Evolutionary conservation across 2,797 vertebrate species (phyloP).

Genomic region (Salarias fasciatus): DNA sequence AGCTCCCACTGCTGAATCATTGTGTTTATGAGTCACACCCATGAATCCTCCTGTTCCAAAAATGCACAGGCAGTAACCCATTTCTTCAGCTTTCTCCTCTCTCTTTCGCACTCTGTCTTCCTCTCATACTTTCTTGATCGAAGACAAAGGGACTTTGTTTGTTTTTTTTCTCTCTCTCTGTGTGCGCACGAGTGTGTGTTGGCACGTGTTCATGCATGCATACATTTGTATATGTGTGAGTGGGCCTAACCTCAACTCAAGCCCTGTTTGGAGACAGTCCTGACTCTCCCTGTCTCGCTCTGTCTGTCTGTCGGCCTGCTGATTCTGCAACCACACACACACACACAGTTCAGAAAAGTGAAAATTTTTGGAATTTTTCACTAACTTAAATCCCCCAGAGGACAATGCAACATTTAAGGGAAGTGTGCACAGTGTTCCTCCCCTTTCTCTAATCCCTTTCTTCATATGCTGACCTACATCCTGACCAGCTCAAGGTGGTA

Average conservation of each 20-base stretch:
- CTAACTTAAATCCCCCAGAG: constrained; percentile 36
- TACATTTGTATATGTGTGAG: constrained; percentile 52
- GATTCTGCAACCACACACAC: constrained; percentile 40
- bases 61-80: constrained; percentile 47
- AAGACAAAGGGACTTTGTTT: constrained; percentile 71
- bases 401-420: constrained; percentile 41
- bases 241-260: constrained; percentile 65
- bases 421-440: constrained; percentile 37
- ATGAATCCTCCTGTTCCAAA: constrained; percentile 63
- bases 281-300: constrained; percentile 37
- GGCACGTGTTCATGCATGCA: constrained; percentile 57
- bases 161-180: constrained; percentile 34
- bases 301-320: constrained; percentile 53
- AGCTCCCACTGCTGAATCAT: constrained; percentile 70
- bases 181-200: constrained; percentile 41
- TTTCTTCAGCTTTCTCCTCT: constrained; percentile 34
- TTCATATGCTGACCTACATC: constrained; percentile 42
- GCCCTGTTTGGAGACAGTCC: constrained; percentile 66
- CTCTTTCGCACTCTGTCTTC: constrained; percentile 34
- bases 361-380: constrained; percentile 47
- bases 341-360: constrained; percentile 37
- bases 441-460: constrained; percentile 41
- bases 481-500: constrained; percentile 34
- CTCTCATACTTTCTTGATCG: constrained; percentile 35
- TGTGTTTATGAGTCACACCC: constrained; percentile 74